A percentile compares a stretch with the other conserved stretches of the same genome.
Conservation (phyloP, 2,113 vertebrate species). For the Anser brachyrhynchus region DNA sequence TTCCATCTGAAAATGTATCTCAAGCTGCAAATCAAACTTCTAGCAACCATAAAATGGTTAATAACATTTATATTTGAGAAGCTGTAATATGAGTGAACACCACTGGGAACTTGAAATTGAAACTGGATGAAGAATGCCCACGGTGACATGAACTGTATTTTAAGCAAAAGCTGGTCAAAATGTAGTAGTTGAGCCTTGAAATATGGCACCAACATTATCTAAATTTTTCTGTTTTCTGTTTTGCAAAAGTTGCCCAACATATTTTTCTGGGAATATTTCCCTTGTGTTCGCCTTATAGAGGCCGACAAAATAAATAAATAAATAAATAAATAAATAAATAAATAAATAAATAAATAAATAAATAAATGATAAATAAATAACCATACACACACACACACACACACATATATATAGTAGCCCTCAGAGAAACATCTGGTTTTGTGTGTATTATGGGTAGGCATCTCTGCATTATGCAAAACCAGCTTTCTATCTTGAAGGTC, state of each 20-base stretch:
- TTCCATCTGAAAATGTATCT: slow-evolving; percentile 37
- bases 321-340: not conserved
- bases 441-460: not conserved
- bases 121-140: not conserved
- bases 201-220: not conserved
- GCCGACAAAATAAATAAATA: too few relatives aligned
- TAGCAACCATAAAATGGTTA: slow-evolving; percentile 38
- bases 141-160: not conserved
- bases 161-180: slow-evolving; percentile 10
- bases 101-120: slow-evolving; percentile 4
- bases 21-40: slow-evolving; percentile 26
- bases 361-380: too few relatives aligned
- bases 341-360: not conserved
- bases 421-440: not conserved
- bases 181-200: not conserved
- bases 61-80: slow-evolving; percentile 23
- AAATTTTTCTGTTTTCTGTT: not conserved
- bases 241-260: not conserved
- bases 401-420: not conserved
- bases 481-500: not conserved
- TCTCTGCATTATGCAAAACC: not conserved
- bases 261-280: not conserved
- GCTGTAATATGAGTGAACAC: slow-evolving; percentile 19
- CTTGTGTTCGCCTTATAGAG: not conserved
- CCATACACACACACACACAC: too few relatives aligned